Percentiles rank a stretch among this genome's conserved stretches.
These are phyloP conservation scores for Sterrhoptilus dennistouni DNA, from an alignment of 2,113 vertebrate species.

Conservation along the genomic window DNA sequence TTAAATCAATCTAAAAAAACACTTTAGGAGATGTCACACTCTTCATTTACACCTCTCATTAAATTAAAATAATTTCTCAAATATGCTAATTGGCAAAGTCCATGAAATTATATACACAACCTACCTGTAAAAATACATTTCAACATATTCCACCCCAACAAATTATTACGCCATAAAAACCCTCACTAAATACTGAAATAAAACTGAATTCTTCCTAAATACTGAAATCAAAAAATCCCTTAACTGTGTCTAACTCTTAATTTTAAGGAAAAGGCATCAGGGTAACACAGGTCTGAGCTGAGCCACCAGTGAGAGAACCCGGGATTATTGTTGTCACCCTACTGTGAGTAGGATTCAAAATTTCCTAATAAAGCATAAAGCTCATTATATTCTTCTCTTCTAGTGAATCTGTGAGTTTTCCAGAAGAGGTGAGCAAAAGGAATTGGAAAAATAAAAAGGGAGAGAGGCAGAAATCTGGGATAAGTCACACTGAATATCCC, in stretches of 20 bases:
- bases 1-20: neutral
- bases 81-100: neutral
- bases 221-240: neutral
- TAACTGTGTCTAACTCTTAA: accelerated
- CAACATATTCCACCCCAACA: neutral
- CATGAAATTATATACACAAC: neutral
- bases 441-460: neutral
- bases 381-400: neutral
- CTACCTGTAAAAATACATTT: accelerated
- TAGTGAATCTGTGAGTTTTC: neutral
- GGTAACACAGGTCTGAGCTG: neutral
- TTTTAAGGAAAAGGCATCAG: neutral
- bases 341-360: neutral
- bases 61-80: neutral
- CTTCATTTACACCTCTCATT: neutral
- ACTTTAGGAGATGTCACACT: accelerated
- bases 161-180: neutral
- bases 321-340: neutral
- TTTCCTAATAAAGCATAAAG: neutral
- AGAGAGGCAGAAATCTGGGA: neutral
- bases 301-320: neutral
- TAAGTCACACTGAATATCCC: neutral
- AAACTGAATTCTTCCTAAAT: neutral
- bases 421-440: neutral
- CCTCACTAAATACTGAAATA: neutral